Conservation (phyloP, 1,140 invertebrate genomes). For the Copidosoma floridanum region DNA sequence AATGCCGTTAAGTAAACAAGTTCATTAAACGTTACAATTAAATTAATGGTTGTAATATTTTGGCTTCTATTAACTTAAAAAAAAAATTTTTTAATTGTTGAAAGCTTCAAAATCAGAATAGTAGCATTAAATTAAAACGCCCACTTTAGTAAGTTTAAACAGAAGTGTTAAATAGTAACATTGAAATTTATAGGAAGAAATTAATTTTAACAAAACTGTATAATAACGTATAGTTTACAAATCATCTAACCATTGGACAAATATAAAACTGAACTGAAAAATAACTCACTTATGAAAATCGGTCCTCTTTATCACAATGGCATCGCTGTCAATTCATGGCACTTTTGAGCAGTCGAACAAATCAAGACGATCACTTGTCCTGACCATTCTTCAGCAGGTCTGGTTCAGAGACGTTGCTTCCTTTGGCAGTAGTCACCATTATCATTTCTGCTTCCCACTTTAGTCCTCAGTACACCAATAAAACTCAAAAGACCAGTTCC, state of each 20-base stretch:
- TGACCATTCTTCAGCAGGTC: neutral
- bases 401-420: neutral
- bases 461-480: neutral
- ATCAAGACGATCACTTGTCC: neutral
- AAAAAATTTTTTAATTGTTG: neutral
- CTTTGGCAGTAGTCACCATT: neutral
- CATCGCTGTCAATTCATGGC: neutral
- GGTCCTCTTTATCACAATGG: neutral
- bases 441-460: neutral
- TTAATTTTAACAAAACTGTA: neutral
- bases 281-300: neutral
- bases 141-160: neutral
- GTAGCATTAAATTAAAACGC: neutral
- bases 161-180: neutral
- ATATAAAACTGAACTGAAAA: neutral
- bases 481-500: conserved; percentile 3
- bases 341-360: neutral
- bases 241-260: neutral
- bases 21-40: neutral
- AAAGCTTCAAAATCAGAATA: neutral
- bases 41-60: neutral
- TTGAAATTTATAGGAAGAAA: neutral
- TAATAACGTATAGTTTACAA: neutral
- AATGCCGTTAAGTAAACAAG: neutral
- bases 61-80: neutral